Evolutionary conservation across 2,888 invertebrate genomes (phyloP).

Genomic region (Thereva nobilitata): DNA sequence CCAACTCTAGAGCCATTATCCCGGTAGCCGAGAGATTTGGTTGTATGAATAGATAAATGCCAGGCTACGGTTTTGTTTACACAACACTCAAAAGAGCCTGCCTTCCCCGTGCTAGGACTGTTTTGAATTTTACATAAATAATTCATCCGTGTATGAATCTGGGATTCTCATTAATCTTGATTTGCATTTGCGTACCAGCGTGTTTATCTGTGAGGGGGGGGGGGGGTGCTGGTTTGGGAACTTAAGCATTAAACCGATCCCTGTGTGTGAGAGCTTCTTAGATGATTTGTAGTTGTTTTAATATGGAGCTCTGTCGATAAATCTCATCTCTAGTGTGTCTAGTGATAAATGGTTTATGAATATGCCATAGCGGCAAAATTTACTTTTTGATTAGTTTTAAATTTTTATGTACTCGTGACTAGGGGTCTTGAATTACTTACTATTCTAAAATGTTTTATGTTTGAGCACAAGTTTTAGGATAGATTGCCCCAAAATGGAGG

Average conservation of each 20-base stretch:
- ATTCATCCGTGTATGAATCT: conserved; percentile 35
- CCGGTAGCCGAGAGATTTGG: conserved; percentile 27
- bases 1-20: conserved; percentile 31
- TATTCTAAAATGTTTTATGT: too few species aligned
- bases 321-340: background rate
- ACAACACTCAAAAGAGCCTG: conserved; percentile 33
- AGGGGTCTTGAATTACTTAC: too few species aligned
- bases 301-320: conserved; percentile 12
- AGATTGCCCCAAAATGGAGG: too few species aligned
- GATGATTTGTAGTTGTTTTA: conserved; percentile 30
- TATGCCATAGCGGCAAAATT: too few species aligned
- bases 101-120: conserved; percentile 19
- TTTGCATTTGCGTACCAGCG: conserved; percentile 26
- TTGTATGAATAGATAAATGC: conserved; percentile 33
- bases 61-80: conserved; percentile 26
- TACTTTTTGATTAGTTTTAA: too few species aligned
- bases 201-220: conserved; percentile 9
- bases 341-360: too few species aligned
- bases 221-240: conserved; percentile 5
- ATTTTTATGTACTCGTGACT: too few species aligned
- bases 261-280: conserved; percentile 15
- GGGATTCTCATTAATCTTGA: conserved; percentile 35
- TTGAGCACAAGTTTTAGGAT: too few species aligned
- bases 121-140: conserved; percentile 35
- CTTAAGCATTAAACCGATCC: conserved; percentile 26